Evolutionary conservation across 2,888 invertebrate genomes (phyloP), one percentile per base, ranked within the genome.

Genomic region (Lasioglossum zephyrum): DNA sequence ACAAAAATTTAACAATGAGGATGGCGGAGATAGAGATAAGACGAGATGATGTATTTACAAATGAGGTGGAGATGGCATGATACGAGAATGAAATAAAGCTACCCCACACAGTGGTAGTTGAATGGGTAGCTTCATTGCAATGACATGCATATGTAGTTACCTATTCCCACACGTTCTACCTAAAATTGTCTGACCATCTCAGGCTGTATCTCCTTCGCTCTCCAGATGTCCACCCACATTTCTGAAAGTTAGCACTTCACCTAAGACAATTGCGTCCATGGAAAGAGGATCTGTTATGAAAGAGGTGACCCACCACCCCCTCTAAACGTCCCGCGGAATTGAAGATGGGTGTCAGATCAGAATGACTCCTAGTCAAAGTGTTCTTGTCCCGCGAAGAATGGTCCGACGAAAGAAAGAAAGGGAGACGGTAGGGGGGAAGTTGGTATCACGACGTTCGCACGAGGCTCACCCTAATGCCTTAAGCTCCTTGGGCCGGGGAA

Each of bases 401-500:
- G 60, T 60, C n/a, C 49, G 53, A 16, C 77, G 53, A 49, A 53
- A 47, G 77, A 77, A 73, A 69, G 78, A 41, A 63, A 63, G 78
- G 47, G 75, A 22, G 13, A 57, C 39, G 26, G n/a, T n/a, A n/a
- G n/a, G 69, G 73, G 16, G 73, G 36, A 69, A 18, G 31, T 31
- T 66, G 63, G 70, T 77, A 79, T 81, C 84, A 74, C 74, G 75
- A 83, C 81, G 89, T 87, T 91, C 91, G 91, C 92, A 90, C 91
- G 90, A 89, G 90, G 92, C 88, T 88, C 90, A 88, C 87, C 91
- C 91, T 92, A 91, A 92, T 90, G 91, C 91, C 91, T 91, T 93
- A 93, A 93, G 93, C 93, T 92, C 87, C 92, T 92, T 93, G 93
- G 72, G 63, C 92, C 92, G 92, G 85, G 87, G 90, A 88, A 92